Percentiles rank a stretch among this genome's conserved stretches.
These are phyloP conservation scores for Austrolebias charrua DNA, from an alignment of 2,797 vertebrate genomes.

Conservation along the genomic window DNA sequence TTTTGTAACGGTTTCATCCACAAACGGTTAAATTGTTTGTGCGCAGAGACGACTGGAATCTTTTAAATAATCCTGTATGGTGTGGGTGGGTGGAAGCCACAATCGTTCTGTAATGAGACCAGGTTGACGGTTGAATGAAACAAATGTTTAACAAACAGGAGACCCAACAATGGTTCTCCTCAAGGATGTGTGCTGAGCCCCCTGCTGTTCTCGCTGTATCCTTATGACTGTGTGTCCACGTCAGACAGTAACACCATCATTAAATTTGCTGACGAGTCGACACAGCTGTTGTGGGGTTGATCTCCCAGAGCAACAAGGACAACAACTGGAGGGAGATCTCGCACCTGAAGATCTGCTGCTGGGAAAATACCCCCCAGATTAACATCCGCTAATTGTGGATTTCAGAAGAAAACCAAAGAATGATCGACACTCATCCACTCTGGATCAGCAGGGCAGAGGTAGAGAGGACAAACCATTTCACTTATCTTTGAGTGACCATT, in stretches of 20 bases:
- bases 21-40: constrained; percentile 21
- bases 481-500: too few relatives aligned
- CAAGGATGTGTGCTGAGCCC: not conserved
- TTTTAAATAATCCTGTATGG: constrained; percentile 16
- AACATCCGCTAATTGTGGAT: not conserved
- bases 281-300: not conserved
- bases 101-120: constrained; percentile 18
- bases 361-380: not conserved
- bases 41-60: constrained; percentile 9
- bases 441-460: not conserved
- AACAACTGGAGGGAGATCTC: not conserved
- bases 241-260: too few relatives aligned
- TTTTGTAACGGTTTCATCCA: constrained; percentile 16
- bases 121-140: constrained; percentile 16
- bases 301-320: not conserved
- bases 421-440: not conserved
- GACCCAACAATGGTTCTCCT: too few relatives aligned
- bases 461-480: not conserved
- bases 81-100: constrained; percentile 12
- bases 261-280: too few relatives aligned
- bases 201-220: not conserved
- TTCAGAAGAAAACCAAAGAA: not conserved
- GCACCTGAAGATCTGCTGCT: not conserved
- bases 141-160: constrained; percentile 10
- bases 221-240: not conserved